Evolutionary conservation across 2,113 vertebrate species (phyloP).

Genomic region (Silurus asotus): DNA sequence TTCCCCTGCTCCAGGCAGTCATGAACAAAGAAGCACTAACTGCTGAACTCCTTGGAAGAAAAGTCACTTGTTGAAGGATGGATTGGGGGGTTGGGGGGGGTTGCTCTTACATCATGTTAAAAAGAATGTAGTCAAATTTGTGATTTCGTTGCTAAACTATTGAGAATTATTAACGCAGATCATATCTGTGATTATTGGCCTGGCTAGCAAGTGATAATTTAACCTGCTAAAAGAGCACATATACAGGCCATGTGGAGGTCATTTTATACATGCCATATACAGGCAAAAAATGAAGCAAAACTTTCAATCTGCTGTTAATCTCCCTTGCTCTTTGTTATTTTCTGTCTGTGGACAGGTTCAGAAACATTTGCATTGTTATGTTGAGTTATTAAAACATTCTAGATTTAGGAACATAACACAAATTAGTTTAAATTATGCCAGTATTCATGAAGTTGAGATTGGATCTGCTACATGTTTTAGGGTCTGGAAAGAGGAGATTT

Average conservation of each 20-base stretch:
- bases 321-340: background rate
- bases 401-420: background rate
- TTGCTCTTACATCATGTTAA: background rate
- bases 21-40: constrained; percentile 37
- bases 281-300: background rate
- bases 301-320: background rate
- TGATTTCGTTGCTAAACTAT: background rate
- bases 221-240: background rate
- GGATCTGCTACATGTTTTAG: background rate
- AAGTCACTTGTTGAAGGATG: constrained; percentile 18
- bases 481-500: background rate
- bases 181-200: background rate
- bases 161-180: background rate
- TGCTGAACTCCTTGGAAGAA: constrained; percentile 1
- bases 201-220: background rate
- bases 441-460: background rate
- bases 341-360: background rate
- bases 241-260: background rate
- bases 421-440: background rate
- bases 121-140: background rate
- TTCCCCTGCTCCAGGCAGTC: constrained; percentile 62
- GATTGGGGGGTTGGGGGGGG: background rate
- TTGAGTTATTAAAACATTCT: background rate
- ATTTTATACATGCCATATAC: background rate
- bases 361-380: background rate